Conservation (phyloP, 1,140 invertebrate genomes). For the Riptortus pedestris region DNA sequence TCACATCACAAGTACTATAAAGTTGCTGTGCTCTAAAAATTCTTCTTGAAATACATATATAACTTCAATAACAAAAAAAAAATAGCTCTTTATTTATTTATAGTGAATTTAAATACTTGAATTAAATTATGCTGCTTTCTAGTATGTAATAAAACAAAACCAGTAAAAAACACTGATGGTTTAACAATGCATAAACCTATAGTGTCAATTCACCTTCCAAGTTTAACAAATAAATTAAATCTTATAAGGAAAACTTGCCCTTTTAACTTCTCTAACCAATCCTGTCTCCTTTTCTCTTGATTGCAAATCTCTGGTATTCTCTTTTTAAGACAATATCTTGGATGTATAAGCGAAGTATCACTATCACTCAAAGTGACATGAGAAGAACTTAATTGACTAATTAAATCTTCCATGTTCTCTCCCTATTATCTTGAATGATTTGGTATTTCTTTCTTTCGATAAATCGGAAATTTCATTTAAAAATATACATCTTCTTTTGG, state of each 20-base stretch:
- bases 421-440: no score
- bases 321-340: neutral
- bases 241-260: neutral
- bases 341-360: neutral
- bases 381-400: neutral
- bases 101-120: neutral
- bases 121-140: neutral
- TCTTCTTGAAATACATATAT: no score
- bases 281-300: constrained; percentile 7
- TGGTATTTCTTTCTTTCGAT: no score
- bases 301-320: neutral
- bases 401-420: constrained; percentile 9
- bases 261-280: neutral
- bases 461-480: no score
- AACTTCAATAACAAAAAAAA: no score
- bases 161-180: neutral
- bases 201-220: neutral
- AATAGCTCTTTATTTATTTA: no score
- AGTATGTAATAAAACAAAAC: neutral
- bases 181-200: neutral
- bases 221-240: neutral
- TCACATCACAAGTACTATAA: no score
- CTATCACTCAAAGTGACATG: neutral
- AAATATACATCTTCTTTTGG: no score
- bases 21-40: no score